A percentile compares a stretch with the other conserved stretches of the same genome.
phyloP scores from a whole-genome alignment of 2,797 vertebrate species.

The Smutsia gigantea region DNA sequence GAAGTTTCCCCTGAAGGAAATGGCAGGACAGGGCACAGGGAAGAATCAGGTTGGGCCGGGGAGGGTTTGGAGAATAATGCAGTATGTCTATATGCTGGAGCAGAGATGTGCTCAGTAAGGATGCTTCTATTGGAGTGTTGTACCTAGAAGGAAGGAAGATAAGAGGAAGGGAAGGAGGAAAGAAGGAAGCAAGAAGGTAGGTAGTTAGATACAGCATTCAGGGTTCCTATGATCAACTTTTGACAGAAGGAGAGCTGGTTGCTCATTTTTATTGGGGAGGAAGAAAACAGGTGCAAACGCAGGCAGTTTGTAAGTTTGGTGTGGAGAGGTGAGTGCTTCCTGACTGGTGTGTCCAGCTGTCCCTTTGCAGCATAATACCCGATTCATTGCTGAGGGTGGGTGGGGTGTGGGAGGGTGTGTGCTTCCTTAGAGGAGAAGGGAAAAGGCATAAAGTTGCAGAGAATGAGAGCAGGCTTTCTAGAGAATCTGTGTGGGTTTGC shows the following conservation, averaged over 20 bases:
- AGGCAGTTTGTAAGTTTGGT: neutral
- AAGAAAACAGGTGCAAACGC: neutral
- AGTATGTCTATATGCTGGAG: neutral
- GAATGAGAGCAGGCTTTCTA: neutral
- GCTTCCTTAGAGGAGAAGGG: neutral
- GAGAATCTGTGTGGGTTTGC: neutral
- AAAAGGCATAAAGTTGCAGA: neutral
- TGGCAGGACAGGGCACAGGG: neutral
- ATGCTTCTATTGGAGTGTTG: neutral
- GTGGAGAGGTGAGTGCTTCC: neutral
- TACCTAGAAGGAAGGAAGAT: too few relatives aligned
- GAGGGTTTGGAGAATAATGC: neutral
- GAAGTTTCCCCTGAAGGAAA: neutral
- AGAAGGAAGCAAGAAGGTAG: neutral
- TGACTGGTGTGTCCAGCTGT: neutral
- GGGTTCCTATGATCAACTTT: neutral
- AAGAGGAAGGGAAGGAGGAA: fast-evolving
- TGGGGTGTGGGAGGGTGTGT: neutral
- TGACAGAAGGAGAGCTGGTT: neutral
- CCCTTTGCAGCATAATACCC: neutral
- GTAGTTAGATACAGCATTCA: fast-evolving
- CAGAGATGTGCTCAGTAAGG: neutral
- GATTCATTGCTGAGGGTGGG: constrained; percentile 11
- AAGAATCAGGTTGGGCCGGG: too few relatives aligned
- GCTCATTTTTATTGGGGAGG: neutral